These are phyloP conservation scores for Premnoplex brunnescens DNA, from an alignment of 2,797 vertebrate genomes.

Conservation along the genomic window DNA sequence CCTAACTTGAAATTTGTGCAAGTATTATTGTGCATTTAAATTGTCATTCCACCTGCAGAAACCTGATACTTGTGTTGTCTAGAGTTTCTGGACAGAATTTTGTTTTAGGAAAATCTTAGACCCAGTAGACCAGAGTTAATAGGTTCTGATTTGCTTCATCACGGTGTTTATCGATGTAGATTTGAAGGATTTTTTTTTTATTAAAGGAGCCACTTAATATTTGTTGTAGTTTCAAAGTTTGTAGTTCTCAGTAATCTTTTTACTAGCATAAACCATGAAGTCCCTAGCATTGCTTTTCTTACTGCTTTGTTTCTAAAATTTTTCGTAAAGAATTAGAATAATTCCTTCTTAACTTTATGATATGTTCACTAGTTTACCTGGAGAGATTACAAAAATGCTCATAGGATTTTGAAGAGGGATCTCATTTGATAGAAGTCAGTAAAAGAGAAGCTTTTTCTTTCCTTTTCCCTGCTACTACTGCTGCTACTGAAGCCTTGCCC, in stretches of 20 bases:
- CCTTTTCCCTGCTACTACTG: not conserved
- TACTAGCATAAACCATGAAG: not conserved
- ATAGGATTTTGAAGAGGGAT: not conserved
- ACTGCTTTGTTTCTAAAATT: not conserved
- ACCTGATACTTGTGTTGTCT: not conserved
- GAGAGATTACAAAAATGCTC: not conserved
- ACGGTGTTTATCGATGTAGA: not conserved
- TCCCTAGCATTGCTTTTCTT: not conserved
- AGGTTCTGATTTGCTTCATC: not conserved
- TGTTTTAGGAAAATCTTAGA: not conserved
- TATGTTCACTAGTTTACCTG: not conserved
- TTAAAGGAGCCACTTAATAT: not conserved
- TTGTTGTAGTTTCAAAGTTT: not conserved
- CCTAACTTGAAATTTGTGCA: not conserved
- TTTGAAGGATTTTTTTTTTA: not conserved
- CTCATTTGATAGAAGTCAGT: not conserved
- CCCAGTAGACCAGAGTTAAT: not conserved
- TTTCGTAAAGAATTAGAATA: not conserved
- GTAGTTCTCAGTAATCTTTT: not conserved
- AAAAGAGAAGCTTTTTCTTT: not conserved
- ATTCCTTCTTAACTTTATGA: not conserved
- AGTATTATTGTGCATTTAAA: not conserved
- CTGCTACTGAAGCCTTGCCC: not conserved
- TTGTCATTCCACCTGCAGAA: not conserved
- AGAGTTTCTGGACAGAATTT: not conserved